phyloP scores from a whole-genome alignment of 2,888 invertebrate species.

The Dascillus cervinus region DNA sequence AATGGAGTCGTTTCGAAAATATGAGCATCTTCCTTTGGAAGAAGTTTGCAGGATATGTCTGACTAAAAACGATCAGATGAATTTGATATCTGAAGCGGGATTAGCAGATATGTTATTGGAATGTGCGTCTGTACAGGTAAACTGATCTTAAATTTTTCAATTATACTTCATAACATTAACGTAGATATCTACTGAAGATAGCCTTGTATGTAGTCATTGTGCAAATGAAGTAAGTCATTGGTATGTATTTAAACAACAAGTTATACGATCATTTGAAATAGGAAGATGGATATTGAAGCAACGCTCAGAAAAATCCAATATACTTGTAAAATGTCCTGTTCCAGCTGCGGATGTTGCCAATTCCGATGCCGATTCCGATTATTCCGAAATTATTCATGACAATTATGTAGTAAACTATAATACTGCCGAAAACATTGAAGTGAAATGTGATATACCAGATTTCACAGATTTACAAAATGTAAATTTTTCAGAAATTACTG shows the following conservation, averaged over 20 bases:
- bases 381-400: constrained; percentile 1
- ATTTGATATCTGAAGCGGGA: constrained; percentile 19
- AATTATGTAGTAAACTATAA: constrained; percentile 4
- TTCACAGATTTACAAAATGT: neutral
- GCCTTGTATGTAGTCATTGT: constrained; percentile 19
- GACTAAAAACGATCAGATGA: constrained; percentile 19
- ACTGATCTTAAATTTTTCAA: constrained; percentile 1
- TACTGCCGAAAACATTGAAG: neutral
- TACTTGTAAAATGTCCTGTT: constrained; percentile 2
- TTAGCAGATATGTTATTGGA: constrained; percentile 20
- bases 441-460: neutral
- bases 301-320: neutral
- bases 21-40: constrained; percentile 18
- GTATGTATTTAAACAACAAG: constrained; percentile 21
- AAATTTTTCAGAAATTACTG: constrained; percentile 2
- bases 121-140: constrained; percentile 21
- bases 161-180: neutral
- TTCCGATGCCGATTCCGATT: neutral
- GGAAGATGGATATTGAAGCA: constrained; percentile 16
- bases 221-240: constrained; percentile 19
- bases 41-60: constrained; percentile 21
- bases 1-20: constrained; percentile 15
- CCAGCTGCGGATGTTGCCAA: constrained; percentile 1
- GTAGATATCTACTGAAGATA: constrained; percentile 4
- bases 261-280: constrained; percentile 18